phyloP scores from a whole-genome alignment of 2,888 invertebrate species.

The Chloromyia formosa region DNA sequence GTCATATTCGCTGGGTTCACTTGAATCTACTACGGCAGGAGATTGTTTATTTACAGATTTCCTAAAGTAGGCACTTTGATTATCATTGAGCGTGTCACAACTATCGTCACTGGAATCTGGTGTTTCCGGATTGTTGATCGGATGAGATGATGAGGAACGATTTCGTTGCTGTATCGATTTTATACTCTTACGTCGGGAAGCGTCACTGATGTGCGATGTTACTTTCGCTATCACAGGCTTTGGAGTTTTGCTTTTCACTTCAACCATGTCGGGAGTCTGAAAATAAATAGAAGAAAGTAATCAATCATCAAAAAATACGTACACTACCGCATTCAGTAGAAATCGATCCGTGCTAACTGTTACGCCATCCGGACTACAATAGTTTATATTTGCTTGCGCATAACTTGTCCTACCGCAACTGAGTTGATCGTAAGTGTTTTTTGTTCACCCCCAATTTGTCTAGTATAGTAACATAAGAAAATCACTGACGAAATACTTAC shows the following conservation, averaged over 20 bases:
- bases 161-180: not conserved
- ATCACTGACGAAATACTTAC: conserved; percentile 51
- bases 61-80: conserved; percentile 21
- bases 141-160: not conserved
- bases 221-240: conserved; percentile 47
- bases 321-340: no score
- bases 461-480: no score
- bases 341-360: no score
- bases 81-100: conserved; percentile 64
- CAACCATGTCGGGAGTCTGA: conserved; percentile 9
- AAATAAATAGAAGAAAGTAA: not conserved
- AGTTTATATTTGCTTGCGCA: no score
- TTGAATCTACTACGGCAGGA: not conserved
- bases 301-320: no score
- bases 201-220: conserved; percentile 55
- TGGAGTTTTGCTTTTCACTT: conserved; percentile 51
- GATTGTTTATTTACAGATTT: not conserved
- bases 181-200: conserved; percentile 52
- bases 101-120: conserved; percentile 18
- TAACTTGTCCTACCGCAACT: no score
- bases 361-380: no score
- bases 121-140: not conserved
- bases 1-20: conserved; percentile 61
- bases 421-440: no score
- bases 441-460: no score